Evolutionary conservation across 2,113 vertebrate genomes (phyloP).

Genomic region (Phaethornis superciliosus): DNA sequence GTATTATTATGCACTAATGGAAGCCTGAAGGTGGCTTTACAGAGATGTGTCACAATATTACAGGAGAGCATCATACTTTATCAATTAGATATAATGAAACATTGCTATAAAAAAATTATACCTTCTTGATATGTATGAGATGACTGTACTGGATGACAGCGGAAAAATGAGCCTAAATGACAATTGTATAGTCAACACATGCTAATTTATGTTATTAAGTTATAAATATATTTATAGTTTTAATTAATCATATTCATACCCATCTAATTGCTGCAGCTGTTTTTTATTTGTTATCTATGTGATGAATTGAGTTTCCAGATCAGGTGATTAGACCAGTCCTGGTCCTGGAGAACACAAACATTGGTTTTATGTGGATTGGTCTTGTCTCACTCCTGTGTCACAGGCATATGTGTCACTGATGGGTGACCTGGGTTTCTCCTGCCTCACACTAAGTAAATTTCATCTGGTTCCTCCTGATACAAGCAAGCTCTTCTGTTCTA

Average conservation of each 20-base stretch:
- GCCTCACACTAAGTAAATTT: neutral
- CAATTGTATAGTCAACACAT: neutral
- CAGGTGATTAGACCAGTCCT: neutral
- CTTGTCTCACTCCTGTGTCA: neutral
- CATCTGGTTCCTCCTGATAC: neutral
- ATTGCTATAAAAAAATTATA: neutral
- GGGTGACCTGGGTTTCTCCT: neutral
- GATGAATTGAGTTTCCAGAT: neutral
- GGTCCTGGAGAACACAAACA: neutral
- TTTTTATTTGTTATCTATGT: neutral
- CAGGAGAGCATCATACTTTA: neutral
- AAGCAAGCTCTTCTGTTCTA: neutral
- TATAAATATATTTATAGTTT: neutral
- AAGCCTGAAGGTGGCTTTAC: neutral
- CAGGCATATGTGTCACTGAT: rapidly evolving
- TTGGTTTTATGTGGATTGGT: neutral
- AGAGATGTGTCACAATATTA: neutral
- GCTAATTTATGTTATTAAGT: neutral
- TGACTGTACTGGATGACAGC: neutral
- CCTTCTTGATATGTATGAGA: neutral
- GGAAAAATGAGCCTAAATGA: neutral
- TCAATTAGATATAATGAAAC: neutral
- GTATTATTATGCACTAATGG: neutral
- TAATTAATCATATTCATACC: neutral
- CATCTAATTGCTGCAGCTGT: neutral